Evolutionary conservation across 2,797 vertebrate genomes (phyloP), one percentile per base, ranked within the genome.

Genomic region (Oreochromis grahami): DNA sequence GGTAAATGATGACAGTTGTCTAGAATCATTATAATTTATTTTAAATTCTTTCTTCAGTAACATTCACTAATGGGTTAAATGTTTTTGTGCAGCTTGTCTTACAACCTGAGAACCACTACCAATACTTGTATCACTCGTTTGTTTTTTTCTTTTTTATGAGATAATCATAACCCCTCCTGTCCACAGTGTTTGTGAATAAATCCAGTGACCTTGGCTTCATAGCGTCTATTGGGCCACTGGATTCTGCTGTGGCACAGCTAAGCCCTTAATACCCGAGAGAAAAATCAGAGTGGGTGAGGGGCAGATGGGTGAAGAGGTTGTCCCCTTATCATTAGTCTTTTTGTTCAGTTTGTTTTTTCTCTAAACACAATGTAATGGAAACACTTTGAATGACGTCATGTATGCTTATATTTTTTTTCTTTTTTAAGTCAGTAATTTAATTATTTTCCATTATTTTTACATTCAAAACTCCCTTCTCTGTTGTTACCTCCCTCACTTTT

Each of bases 1-100:
- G 97, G 98, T 99, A 93, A 87, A 77, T 50, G 12, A 29, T 74
- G 6, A 24, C 13, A 43, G 15, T 36, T n/a, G 14, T 14, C n/a
- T 45, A 63, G 56, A 26, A 14, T 79, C 21, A 41, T 65, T 65
- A 65, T 65, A 38, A 21, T 50, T 78, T 38, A 9, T 19, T 72
- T 72, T 48, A 29, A 48, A 48, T 5, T 72, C 3, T 72, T 43
- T 68, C 63, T 4, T 48, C 41, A 13, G 41, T 48, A 5, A 32
- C 24, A 32, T 5, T 19, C 43, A 32, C 10, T 10, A 26, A 12
- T 72, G 43, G 6, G 8, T 72, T 45, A 48, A 12, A 72, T 72
- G 58, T 45, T 72, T 29, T 48, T 1, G 15, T 12, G 26, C 24
- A 19, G 68, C 15, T 48, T 45, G 24, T 72, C 38, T 72, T 19